Conservation (phyloP, 2,797 vertebrate species). For the Steatocranus sp. region DNA sequence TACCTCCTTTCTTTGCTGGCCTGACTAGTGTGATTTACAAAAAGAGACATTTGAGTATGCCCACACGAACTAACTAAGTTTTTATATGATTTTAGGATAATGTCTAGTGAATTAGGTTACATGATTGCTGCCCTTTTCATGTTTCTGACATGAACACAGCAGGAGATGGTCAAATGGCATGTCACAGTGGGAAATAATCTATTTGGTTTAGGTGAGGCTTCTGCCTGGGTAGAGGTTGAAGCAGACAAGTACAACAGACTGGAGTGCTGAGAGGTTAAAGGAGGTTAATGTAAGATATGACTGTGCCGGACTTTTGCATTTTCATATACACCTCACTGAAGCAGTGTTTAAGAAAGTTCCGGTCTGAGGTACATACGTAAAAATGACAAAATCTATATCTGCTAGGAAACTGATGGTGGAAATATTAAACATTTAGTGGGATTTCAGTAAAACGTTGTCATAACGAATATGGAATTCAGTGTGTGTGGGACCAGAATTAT, state of each 20-base stretch:
- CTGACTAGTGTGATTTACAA: background rate
- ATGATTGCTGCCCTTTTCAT: background rate
- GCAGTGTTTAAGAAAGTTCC: background rate
- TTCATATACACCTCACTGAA: background rate
- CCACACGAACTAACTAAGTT: background rate
- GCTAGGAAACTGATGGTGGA: background rate
- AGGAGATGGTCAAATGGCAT: background rate
- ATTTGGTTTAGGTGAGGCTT: background rate
- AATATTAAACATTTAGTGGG: background rate
- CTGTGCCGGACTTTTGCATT: background rate
- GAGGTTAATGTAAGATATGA: background rate
- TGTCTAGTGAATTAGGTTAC: background rate
- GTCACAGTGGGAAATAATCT: background rate
- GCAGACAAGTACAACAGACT: background rate
- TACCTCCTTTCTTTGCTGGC: background rate
- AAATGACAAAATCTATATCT: no score
- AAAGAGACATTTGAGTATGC: background rate
- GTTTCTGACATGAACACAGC: background rate
- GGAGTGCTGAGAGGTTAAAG: background rate
- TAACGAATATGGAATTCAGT: background rate
- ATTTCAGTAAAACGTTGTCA: background rate
- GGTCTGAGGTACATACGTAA: rapidly evolving
- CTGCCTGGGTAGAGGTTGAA: background rate
- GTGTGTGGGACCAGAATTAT: background rate
- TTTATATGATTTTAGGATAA: background rate